Percentiles rank a stretch among this genome's conserved stretches.
phyloP scores from a whole-genome alignment of 1,140 invertebrate species.

The Paramacrobiotus metropolitanus region DNA sequence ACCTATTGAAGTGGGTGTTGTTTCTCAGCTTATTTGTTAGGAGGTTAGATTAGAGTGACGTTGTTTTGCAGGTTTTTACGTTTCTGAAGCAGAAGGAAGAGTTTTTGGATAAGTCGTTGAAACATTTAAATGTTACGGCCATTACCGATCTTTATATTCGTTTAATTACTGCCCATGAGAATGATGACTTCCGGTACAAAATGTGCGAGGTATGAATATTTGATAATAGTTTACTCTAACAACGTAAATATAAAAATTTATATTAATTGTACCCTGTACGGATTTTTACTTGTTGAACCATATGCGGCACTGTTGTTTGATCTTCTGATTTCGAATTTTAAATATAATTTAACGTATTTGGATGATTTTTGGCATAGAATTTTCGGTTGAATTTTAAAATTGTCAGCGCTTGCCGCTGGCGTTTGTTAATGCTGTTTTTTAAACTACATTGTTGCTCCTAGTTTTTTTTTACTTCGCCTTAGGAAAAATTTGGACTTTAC shows the following conservation, averaged over 20 bases:
- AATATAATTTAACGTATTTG: too few relatives aligned
- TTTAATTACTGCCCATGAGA: not conserved
- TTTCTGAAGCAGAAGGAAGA: not conserved
- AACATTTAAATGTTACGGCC: not conserved
- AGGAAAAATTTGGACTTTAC: too few relatives aligned
- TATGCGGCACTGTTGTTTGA: too few relatives aligned
- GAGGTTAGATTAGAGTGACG: not conserved
- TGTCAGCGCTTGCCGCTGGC: not conserved
- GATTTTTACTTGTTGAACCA: too few relatives aligned
- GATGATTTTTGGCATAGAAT: too few relatives aligned
- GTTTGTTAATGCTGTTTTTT: not conserved
- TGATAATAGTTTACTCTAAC: too few relatives aligned
- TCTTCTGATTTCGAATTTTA: too few relatives aligned
- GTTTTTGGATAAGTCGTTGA: not conserved
- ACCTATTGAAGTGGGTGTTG: not conserved
- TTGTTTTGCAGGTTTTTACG: not conserved
- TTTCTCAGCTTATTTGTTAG: not conserved
- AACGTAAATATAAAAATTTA: too few relatives aligned
- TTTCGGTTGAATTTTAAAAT: too few relatives aligned
- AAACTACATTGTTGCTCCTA: too few relatives aligned
- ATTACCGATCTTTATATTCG: not conserved
- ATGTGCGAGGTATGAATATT: constrained; percentile 3
- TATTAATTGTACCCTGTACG: too few relatives aligned
- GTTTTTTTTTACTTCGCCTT: too few relatives aligned
- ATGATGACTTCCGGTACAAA: not conserved